Evolutionary conservation across 2,888 invertebrate genomes (phyloP), one percentile per base, ranked within the genome.

Genomic region (Campoplex capitator): DNA sequence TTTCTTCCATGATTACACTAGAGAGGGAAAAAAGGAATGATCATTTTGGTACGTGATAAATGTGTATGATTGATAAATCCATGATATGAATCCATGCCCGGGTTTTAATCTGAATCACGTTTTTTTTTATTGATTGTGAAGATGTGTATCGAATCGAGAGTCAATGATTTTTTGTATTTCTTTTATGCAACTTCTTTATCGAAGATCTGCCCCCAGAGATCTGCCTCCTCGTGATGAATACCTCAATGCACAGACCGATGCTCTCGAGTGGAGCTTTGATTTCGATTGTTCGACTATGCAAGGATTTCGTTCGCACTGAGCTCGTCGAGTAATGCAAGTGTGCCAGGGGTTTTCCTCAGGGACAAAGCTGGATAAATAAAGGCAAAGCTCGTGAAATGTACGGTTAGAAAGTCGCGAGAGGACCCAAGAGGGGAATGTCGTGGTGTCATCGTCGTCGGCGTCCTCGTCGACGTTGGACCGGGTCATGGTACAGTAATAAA

Each of bases 401-500:
- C 35, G 18, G 23, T n/a, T 56, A 51, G 79, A 62, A 85, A 85
- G 62, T 73, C 74, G 67, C 75, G 48, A 42, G 45, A 70, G 62
- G 70, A 74, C 68, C 67, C 79, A 68, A 73, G 62, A 67, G 80
- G 28, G 56, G 48, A 79, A 62, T 76, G 48, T 56, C 42, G 56
- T 51, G 56, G 48, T 51, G 73, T 68, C 82, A 67, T 83, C 67
- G 56, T 70, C 54, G 68, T 67, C 38, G 62, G 58, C 67, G 67
- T 62, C 73, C 58, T 62, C 73, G 70, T 38, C 65, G 76, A 54
- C 80, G 76, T 71, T 54, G 65, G 75, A 56, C 76, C 83, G 56
- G 82, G 82, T 87, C 87, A 82, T 71, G 84, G 56, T 68, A 78
- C 79, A 75, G 84, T 83, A 85, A 84, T 85, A 83, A 84, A 87